phyloP scores from a whole-genome alignment of 2,797 vertebrate species.

The Epinephelus coioides region DNA sequence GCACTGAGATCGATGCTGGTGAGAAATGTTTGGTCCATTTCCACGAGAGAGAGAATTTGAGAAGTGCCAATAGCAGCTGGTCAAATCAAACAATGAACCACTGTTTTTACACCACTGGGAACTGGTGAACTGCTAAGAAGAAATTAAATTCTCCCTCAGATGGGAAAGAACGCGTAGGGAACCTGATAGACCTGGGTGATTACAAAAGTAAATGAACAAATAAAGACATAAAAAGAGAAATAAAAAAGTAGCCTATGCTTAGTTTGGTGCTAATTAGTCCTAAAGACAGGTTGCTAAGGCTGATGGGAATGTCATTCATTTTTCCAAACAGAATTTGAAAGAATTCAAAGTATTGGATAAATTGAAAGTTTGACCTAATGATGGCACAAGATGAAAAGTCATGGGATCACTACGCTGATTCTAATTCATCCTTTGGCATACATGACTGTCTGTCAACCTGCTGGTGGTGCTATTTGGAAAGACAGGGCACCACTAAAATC shows the following conservation, averaged over 20 bases:
- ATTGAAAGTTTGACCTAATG: too few species aligned
- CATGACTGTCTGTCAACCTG: too few species aligned
- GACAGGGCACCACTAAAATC: not conserved
- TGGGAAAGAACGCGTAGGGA: not conserved
- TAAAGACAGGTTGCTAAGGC: too few species aligned
- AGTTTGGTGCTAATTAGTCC: not conserved
- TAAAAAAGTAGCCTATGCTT: too few species aligned
- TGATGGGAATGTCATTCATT: too few species aligned
- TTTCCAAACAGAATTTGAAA: too few species aligned
- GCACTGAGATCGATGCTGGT: not conserved
- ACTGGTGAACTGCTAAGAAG: constrained; percentile 17
- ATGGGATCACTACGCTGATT: too few species aligned
- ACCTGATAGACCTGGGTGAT: constrained; percentile 1
- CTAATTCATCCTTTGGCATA: too few species aligned
- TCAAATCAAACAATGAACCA: constrained; percentile 53
- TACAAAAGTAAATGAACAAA: not conserved
- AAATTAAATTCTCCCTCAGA: constrained; percentile 26
- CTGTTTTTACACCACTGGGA: constrained; percentile 47
- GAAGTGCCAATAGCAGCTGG: constrained; percentile 20
- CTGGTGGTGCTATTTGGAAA: too few species aligned
- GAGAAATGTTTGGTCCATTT: not conserved
- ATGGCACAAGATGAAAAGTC: too few species aligned
- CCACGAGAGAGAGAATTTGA: constrained; percentile 12
- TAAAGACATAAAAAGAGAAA: not conserved
- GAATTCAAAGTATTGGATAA: too few species aligned